Base-by-base conservation (phyloP, 1,140 invertebrate genomes). In the Gryllus bimaculatus region DNA sequence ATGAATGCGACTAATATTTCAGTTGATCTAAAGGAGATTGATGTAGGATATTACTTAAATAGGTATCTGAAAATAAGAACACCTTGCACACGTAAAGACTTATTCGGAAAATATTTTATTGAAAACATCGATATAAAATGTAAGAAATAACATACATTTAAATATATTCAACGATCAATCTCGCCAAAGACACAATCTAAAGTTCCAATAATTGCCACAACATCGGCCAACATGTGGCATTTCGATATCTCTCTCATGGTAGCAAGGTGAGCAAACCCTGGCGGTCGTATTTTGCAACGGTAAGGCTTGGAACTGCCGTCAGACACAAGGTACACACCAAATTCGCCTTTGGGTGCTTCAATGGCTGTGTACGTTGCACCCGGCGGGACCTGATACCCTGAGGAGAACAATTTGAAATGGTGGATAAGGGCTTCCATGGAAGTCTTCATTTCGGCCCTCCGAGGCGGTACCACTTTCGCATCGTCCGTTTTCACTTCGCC, bases 141-240 rank as follows among this genome's bases (percentile, higher is more conserved):
- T 73, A 73, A 73, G 66, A 12, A 73, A n/a, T 73, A 73, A 73
- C 6, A 73, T 73, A 73, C 13, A 73, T 6, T 15, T 73, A 3
- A 73, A 73, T 15, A 13, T n/a, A 13, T 15, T 75, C 20, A 75
- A 10, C 74, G 74, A 20, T 75, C 74, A 75, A 75, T 20, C 74
- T 75, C 74, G 2, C 74, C 74, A 75, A 75, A 75, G 10, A 75
- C 74, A 39, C 12, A 8, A 75, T 75, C 48, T 26, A 66, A 94
- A 80, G 83, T 93, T 83, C 95, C 96, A 82, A 98, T 97, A 81
- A 98, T 97, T 79, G 97, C 96, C 0, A 98, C 97, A 82, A 98
- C 93, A 88, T 99, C 98, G 26, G 97, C 89, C 85, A 99, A 88
- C 91, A 96, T 94, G 82, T 92, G 92, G 83, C 94, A 93, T 83